These are phyloP conservation scores for Anastrepha ludens DNA, from an alignment of 1,140 invertebrate species.

Conservation along the genomic window DNA sequence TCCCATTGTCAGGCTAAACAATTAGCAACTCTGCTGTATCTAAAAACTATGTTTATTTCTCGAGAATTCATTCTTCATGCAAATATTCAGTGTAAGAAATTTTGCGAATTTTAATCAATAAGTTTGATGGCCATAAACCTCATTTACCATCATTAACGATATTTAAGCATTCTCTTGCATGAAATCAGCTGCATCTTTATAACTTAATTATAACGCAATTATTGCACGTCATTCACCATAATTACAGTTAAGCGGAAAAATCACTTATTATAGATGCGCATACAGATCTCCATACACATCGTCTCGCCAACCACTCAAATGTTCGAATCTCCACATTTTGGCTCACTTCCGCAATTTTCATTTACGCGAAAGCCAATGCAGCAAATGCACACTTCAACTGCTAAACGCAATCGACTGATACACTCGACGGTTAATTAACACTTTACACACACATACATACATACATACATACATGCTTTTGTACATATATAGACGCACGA, in stretches of 20 bases:
- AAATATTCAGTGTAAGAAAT: too few species aligned
- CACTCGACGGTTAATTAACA: slow-evolving; percentile 36
- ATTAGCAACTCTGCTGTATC: too few species aligned
- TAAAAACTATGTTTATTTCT: too few species aligned
- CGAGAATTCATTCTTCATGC: too few species aligned
- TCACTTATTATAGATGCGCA: background rate
- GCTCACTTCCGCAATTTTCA: slow-evolving; percentile 21
- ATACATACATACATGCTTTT: background rate
- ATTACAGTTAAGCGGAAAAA: slow-evolving; percentile 11
- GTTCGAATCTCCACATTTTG: background rate
- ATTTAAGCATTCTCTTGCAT: too few species aligned
- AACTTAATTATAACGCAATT: background rate
- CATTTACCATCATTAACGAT: too few species aligned
- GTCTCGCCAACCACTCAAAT: background rate
- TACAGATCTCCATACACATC: background rate
- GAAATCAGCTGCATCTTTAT: too few species aligned
- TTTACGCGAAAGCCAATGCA: slow-evolving; percentile 35
- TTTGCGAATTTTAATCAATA: too few species aligned
- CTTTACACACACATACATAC: background rate
- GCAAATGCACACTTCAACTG: slow-evolving; percentile 1
- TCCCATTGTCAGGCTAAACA: too few species aligned
- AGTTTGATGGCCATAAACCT: too few species aligned
- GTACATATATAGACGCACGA: background rate
- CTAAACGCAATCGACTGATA: slow-evolving; percentile 14
- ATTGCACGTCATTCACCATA: slow-evolving; percentile 21